Evolutionary conservation across 2,113 vertebrate genomes (phyloP), one percentile per base, ranked within the genome.

Genomic region (Hemibagrus wyckioides): DNA sequence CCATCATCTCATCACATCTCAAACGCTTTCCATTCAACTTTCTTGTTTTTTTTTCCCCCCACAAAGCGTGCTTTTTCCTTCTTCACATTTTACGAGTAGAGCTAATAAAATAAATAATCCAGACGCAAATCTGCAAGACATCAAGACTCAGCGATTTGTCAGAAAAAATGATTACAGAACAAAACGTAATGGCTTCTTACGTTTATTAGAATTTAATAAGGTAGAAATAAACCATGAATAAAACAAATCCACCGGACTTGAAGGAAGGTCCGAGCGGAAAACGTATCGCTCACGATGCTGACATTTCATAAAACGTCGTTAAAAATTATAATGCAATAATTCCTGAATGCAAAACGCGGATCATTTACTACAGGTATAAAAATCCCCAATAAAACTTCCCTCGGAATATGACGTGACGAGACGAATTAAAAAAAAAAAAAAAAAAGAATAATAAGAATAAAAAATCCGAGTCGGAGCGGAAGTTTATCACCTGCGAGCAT

Each of bases 141-240:
- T 48, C 56, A 63, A 44, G 39, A 48, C 36, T 44, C 80, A 2
- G 80, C 80, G 56, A 44, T 82, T 82, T 48, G 28, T 30, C 57
- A 23, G 11, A 13, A 39, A 50, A 80, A 79, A 79, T 9, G 76
- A 54, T 54, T 54, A 33, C 2, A 4, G 48, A 79, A 41, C 54
- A 81, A 59, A 59, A 39, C 0, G 9, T 81, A 81, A 82, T 19
- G 80, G 48, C 57, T 63, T 48, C 28, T 44, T 48, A 82, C 28
- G 28, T 21, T 82, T 61, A 39, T 80, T 80, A 25, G 79, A 82
- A 63, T 82, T 82, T 82, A 82, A 82, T 82, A 82, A 65, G 56
- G 23, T 21, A 82, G 0, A 48, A 65, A n/a, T n/a, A 48, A 82
- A 63, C 6, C 80, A 65, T 82, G 80, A 82, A 82, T 82, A 65